These are phyloP conservation scores for Ichneumoninae sp. DNA, from an alignment of 2,888 invertebrate genomes.

Conservation along the genomic window DNA sequence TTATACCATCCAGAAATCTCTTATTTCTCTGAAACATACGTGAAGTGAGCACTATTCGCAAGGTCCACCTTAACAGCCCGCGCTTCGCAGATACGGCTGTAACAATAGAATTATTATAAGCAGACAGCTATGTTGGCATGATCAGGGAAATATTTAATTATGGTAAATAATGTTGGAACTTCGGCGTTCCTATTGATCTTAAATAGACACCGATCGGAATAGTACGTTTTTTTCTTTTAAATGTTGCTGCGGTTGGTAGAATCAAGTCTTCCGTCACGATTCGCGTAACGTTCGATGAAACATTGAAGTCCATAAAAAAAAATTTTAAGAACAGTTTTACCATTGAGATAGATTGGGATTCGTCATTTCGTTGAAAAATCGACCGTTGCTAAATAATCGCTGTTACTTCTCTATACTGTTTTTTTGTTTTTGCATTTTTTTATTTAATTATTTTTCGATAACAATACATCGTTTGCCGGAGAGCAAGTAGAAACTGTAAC, in stretches of 20 bases:
- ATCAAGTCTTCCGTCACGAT: slow-evolving; percentile 60
- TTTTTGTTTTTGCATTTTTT: slow-evolving; percentile 18
- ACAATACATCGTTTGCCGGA: slow-evolving; percentile 47
- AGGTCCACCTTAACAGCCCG: neutral
- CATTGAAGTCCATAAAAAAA: neutral
- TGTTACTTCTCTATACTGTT: slow-evolving; percentile 26
- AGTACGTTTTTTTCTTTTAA: slow-evolving; percentile 12
- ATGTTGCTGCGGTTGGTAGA: slow-evolving; percentile 51
- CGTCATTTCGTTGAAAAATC: slow-evolving; percentile 34
- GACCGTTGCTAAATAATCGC: slow-evolving; percentile 29
- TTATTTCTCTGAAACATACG: no score
- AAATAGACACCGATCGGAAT: slow-evolving; percentile 30
- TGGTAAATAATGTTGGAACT: slow-evolving; percentile 25
- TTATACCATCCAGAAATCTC: no score
- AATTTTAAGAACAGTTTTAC: slow-evolving; percentile 11
- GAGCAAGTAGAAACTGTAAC: slow-evolving; percentile 65
- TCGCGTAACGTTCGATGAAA: slow-evolving; percentile 49
- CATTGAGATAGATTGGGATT: slow-evolving; percentile 21
- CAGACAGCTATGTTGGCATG: slow-evolving; percentile 7
- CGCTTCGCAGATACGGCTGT: neutral
- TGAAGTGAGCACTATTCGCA: no score
- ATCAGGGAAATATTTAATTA: slow-evolving; percentile 28
- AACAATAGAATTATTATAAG: slow-evolving; percentile 17
- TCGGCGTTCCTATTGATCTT: slow-evolving; percentile 36
- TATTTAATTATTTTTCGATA: slow-evolving; percentile 40